Base-by-base conservation (phyloP, 2,888 invertebrate species). In the Acleris laterana region DNA sequence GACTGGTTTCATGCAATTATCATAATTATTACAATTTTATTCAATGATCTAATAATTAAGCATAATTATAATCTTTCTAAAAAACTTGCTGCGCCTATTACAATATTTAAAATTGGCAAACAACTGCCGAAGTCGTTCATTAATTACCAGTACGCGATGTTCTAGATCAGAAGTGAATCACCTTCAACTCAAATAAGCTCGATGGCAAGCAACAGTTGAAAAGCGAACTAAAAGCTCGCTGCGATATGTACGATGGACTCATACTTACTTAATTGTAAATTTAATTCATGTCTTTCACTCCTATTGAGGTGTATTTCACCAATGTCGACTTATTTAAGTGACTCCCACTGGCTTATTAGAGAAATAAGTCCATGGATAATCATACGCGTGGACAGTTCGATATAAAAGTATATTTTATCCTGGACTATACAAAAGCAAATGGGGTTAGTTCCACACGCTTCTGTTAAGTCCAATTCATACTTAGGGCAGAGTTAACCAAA, bases 111-210 rank as follows among this genome's bases (percentile, higher is more conserved):
- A 62, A 57, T 46, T 57, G 19, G 51, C 56, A 42, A 57, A 57
- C 49, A 19, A 44, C 38, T 38, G 38, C 13, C 51, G 19, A 48
- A 66, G 52, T 66, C 51, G 61, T 62, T 57, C 56, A 66, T 66
- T 62, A 66, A 32, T 42, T n/a, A 66, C 62, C 46, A 51, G 61
- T 66, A 62, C 61, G 56, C 61, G 66, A 66, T 52, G 61, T 57
- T 66, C 66, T 66, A 66, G 61, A 66, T 66, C 48, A 52, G 46
- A 28, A 48, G 48, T 46, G 57, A 57, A 57, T 38, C 61, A 50
- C 65, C 65, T 66, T 66, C 61, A 61, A 56, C 66, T 66, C 51
- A 19, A 55, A 57, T 58, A 61, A 60, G 49, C 16, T 44, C 28
- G 59, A 64, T 60, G 65, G 60, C 60, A 60, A 5, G 55, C 11